These are phyloP conservation scores for Umimayanthus chanpuru DNA, from an alignment of 92 coral and sea anemone genomes.

Conservation along the genomic window DNA sequence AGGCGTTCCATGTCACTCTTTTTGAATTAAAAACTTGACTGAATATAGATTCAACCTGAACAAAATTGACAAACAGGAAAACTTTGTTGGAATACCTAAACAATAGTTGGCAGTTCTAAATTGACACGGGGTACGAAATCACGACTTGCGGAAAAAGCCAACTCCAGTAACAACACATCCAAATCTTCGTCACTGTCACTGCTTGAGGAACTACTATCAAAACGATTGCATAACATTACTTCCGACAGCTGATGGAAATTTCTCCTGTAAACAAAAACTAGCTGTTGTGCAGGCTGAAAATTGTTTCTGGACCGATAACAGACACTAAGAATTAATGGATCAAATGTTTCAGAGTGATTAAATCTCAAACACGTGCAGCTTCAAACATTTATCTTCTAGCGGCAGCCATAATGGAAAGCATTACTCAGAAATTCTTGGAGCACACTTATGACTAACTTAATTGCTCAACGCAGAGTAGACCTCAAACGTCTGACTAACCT, in stretches of 20 bases:
- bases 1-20: constrained; percentile 57
- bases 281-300: no score
- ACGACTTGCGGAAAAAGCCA: constrained; percentile 30
- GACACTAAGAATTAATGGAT: no score
- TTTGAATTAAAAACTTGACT: constrained; percentile 30
- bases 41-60: neutral
- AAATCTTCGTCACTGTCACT: constrained; percentile 29
- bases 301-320: no score
- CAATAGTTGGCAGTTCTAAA: constrained; percentile 49
- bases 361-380: no score
- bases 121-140: constrained; percentile 41
- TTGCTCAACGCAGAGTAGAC: no score
- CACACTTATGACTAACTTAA: no score
- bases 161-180: constrained; percentile 22
- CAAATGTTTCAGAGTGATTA: no score
- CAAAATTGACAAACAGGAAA: constrained; percentile 43
- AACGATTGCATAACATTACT: constrained; percentile 37
- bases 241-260: constrained; percentile 45
- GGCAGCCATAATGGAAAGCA: no score
- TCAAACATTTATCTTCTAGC: no score
- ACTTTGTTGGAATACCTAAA: constrained; percentile 47
- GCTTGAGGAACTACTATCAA: constrained; percentile 6
- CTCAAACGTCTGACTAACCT: no score
- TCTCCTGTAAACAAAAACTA: no score
- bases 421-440: no score